Evolutionary conservation across 2,113 vertebrate species (phyloP), one percentile per base, ranked within the genome.

Genomic region (Myrmophylax atrothorax): DNA sequence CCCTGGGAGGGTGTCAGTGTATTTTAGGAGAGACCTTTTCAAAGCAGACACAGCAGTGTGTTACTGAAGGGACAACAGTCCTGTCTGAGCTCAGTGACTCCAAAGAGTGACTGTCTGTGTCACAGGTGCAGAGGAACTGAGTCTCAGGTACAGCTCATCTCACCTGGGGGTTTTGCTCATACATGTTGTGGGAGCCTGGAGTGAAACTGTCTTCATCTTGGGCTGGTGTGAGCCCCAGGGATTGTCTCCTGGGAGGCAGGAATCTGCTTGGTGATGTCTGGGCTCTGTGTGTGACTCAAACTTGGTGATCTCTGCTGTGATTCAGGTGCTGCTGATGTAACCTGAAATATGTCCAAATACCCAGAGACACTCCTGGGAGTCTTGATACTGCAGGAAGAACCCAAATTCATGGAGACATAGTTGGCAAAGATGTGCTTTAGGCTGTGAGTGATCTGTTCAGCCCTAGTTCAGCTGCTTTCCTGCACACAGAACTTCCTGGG

Each of bases 381-480:
- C 59, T 85, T 66, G 22, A 18, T 72, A 35, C 15, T 44, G 22
- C 42, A 29, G 33, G 35, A 84, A 56, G 60, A 74, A 74, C 28
- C 20, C 44, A 50, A 1, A 26, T 18, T 38, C 31, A 16, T 49
- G 46, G 46, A 59, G 28, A 42, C 0, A 3, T 4, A 0, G 4
- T 50, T 75, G 37, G 29, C 47, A 72, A 67, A 72, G 60, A 16
- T 42, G 38, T 63, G 18, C 38, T 78, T 91, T 37, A 70, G 29
- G 20, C 35, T 75, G 63, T 28, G 52, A 81, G 33, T 49, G 66
- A 46, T 64, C 22, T 56, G 7, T 28, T 76, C 18, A 79, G 40
- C 17, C 55, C 7, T 10, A 47, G 0, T 62, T 60, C 56, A 68
- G 31, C 38, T 93, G 26, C 18, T 33, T 81, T 84, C 44, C 52